Conservation (phyloP, 37 sponge, comb jelly and placozoan genomes). For the Hormiphora californensis region DNA sequence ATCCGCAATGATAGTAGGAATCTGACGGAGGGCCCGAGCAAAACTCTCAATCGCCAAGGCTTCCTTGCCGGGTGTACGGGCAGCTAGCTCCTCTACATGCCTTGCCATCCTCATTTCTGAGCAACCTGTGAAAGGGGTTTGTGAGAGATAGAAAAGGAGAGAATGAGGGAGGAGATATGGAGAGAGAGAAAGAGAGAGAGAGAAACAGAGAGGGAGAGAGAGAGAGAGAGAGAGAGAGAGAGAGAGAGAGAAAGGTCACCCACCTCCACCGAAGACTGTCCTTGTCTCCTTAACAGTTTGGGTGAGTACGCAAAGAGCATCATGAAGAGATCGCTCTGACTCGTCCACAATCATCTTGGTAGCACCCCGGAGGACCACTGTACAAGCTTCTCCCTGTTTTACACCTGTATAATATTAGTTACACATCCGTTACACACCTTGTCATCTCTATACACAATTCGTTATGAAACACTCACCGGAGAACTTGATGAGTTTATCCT, state of each 20-base stretch:
- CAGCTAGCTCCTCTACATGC: conserved; percentile 82
- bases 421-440: background rate
- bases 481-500: conserved; percentile 78
- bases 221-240: background rate
- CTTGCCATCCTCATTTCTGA: conserved; percentile 96
- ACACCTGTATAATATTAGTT: conserved; percentile 53
- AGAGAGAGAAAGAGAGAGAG: background rate
- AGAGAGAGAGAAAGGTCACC: background rate
- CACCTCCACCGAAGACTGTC: conserved; percentile 92
- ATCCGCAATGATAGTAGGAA: conserved; percentile 90
- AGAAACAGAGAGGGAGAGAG: too few species aligned
- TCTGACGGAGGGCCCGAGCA: conserved; percentile 79
- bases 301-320: conserved; percentile 90
- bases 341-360: conserved; percentile 98
- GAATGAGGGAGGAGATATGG: background rate
- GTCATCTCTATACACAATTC: background rate
- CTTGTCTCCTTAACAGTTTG: conserved; percentile 95
- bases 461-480: background rate
- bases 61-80: conserved; percentile 90
- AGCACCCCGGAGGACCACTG: conserved; percentile 91
- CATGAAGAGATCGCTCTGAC: conserved; percentile 92
- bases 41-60: conserved; percentile 91
- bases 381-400: conserved; percentile 88
- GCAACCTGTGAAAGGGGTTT: conserved; percentile 60
- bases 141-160: background rate